Conservation (phyloP, 2,888 invertebrate species). For the Koerneria pararmatus region DNA sequence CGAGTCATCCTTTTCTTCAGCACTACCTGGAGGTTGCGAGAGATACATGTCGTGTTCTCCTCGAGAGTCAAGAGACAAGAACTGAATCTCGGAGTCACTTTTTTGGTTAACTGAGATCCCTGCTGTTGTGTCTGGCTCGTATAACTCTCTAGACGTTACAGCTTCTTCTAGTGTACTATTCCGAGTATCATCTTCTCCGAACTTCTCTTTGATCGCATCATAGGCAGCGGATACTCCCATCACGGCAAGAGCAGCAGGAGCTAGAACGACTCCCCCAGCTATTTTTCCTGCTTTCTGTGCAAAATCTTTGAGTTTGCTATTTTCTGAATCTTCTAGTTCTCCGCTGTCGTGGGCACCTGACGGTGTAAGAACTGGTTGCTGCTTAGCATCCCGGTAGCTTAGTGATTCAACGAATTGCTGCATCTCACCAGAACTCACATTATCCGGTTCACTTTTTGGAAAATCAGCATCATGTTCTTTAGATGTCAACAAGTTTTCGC, state of each 20-base stretch:
- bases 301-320: constrained; percentile 22
- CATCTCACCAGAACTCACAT: no score
- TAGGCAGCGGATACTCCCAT: constrained; percentile 40
- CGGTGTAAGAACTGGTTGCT: not conserved
- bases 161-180: constrained; percentile 21
- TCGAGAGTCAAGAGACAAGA: no score
- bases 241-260: constrained; percentile 40
- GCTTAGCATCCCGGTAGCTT: not conserved
- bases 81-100: no score
- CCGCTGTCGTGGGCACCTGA: not conserved
- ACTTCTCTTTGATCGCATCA: constrained; percentile 34
- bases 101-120: no score
- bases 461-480: constrained; percentile 3
- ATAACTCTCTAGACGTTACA: constrained; percentile 13
- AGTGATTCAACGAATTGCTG: no score
- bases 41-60: not conserved
- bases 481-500: not conserved
- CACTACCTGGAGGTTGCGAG: not conserved
- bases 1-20: constrained; percentile 8
- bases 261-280: constrained; percentile 42
- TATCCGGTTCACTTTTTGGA: no score
- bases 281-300: constrained; percentile 40
- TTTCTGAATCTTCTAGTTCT: constrained; percentile 2
- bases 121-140: no score
- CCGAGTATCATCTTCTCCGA: constrained; percentile 26